Evolutionary conservation across 1,140 invertebrate genomes (phyloP), one percentile per base, ranked within the genome.

Genomic region (Drosophila murphyi): DNA sequence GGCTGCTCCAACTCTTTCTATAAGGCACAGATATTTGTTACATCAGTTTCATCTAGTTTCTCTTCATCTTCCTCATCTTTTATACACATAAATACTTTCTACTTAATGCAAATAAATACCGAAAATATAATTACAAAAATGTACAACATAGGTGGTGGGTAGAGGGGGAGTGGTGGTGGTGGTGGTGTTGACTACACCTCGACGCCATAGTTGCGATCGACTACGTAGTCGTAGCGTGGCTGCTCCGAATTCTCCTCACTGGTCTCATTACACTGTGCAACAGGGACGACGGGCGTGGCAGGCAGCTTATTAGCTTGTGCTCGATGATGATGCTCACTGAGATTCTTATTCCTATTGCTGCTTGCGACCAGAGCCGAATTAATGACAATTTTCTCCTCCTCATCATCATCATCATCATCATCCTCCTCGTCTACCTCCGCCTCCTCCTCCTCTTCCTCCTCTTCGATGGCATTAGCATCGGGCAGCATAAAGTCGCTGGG

Each of bases 181-280:
- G 54, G 3, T 31, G 35, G 35, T 5, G 67, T 31, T 29, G 55
- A 69, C 68, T 92, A 96, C 59, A 96, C 95, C 92, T 96, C 95
- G 59, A 96, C 95, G 55, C 95, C 95, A 65, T 95, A 94, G 55
- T 94, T 95, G 69, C 95, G 92, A 87, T 96, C 95, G 54, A 96
- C 94, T 20, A 95, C 95, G 83, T 96, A 96, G 72, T 95, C 95
- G 86, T 95, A 96, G 64, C 95, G 94, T 67, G 94, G 93, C 10
- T 94, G 93, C 65, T 94, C 93, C 55, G 89, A 76, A 37, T 73
- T 80, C n/a, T 35, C 78, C 7, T 92, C 92, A 28, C 85, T 87
- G n/a, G 54, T 43, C n/a, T 43, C 39, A 43, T 43, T 43, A n/a
- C 39, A 8, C 39, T 43, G 10, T 32, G 29, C 8, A 12, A 47